Base-by-base conservation (phyloP, 2,113 vertebrate species). In the Felis catus region DNA sequence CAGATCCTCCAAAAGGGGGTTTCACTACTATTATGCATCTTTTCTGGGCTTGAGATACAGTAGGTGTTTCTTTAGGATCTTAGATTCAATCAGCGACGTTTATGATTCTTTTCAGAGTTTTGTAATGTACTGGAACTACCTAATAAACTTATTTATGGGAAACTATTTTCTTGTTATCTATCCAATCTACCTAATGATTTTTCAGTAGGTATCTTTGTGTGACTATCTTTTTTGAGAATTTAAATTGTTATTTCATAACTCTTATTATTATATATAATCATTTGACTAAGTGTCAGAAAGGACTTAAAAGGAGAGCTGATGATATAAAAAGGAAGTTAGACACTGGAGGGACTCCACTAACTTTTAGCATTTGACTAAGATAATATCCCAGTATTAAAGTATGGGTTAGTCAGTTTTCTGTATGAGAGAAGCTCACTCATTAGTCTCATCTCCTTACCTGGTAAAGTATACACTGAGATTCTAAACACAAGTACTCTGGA, bases 381-480 rank as follows among this genome's bases (percentile, higher is more conserved):
- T 84, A 79, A 51, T 86, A 13, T 0, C 41, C 19, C 78, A 78
- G n/a, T 93, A 94, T 4, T 94, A 45, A 90, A 83, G 53, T 83
- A 27, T 41, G 61, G 25, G 21, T 29, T 84, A 84, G 83, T 87
- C 65, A 93, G 19, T 55, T 98, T 96, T 97, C 63, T 87, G 33
- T 79, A 2, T 95, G 29, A 95, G 74, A 98, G 85, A 85, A 51
- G 25, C 36, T 80, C 12, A 39, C 48, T 10, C 66, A 93, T 81
- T 87, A 90, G 76, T 92, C 78, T 81, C 2, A 2, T 70, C 82
- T 48, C 33, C 97, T 96, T 91, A 94, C 80, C 68, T 96, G 65
- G 92, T 97, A 97, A 96, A 97, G 79, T 94, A 79, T 94, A 3
- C 87, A 73, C 96, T 97, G 85, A 76, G 94, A 97, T 97, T 98